Evolutionary conservation across 2,888 invertebrate genomes (phyloP).

Genomic region (Adineta ricciae): DNA sequence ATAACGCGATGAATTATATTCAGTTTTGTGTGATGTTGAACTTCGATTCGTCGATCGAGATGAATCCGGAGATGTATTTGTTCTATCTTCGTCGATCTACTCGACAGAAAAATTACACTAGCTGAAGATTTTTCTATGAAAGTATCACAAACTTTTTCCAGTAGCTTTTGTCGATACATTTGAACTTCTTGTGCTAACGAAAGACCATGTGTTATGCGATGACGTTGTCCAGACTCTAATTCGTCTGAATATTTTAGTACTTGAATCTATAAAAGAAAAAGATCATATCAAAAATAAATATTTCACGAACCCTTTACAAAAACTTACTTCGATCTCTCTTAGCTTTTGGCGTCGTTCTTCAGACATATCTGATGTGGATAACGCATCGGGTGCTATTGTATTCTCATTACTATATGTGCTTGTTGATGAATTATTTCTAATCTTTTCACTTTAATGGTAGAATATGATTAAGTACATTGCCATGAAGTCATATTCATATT

Average conservation of each 20-base stretch:
- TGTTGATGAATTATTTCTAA: constrained; percentile 3
- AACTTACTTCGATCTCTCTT: constrained; percentile 24
- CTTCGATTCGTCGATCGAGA: not conserved
- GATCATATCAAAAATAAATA: not conserved
- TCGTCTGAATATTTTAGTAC: constrained; percentile 27
- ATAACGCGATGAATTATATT: not conserved
- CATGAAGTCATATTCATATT: not conserved
- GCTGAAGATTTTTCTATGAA: no score
- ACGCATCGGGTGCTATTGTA: not conserved
- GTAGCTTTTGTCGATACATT: constrained; percentile 22
- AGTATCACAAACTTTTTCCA: constrained; percentile 7
- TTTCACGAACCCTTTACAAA: not conserved
- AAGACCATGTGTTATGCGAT: not conserved
- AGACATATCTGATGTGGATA: not conserved
- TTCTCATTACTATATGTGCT: not conserved
- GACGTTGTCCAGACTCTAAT: constrained; percentile 20
- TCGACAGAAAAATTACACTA: not conserved
- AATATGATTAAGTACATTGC: not conserved
- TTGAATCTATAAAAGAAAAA: not conserved
- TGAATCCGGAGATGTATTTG: not conserved
- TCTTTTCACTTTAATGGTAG: constrained; percentile 3
- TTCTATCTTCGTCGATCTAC: not conserved
- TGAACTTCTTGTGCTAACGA: constrained; percentile 17
- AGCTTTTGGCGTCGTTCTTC: constrained; percentile 31
- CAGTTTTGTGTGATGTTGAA: not conserved